phyloP scores from a whole-genome alignment of 2,113 vertebrate species.

The Tragelaphus strepsiceros region DNA sequence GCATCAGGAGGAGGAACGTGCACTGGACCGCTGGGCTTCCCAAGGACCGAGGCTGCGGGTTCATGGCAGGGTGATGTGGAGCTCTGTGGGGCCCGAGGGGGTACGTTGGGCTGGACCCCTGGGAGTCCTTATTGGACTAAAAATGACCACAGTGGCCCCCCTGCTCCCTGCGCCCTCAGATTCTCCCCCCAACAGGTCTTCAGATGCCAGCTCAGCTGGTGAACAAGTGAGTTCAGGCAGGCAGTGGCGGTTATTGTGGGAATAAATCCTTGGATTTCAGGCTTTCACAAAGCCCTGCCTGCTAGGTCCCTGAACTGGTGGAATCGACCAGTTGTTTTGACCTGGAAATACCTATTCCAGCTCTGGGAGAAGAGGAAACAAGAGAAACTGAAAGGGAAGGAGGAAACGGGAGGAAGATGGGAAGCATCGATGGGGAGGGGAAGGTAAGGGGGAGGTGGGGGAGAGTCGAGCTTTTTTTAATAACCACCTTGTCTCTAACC shows the following conservation, averaged over 20 bases:
- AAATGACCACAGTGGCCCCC: neutral
- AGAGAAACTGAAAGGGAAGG: neutral
- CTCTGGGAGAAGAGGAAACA: neutral
- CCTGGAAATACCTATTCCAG: neutral
- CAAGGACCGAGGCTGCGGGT: accelerated
- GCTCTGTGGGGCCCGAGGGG: accelerated
- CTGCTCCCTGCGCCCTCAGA: neutral
- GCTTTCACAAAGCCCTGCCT: neutral
- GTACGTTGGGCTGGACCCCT: neutral
- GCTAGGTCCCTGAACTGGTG: neutral
- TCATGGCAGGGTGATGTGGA: neutral
- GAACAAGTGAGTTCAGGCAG: neutral
- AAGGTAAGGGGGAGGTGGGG: accelerated
- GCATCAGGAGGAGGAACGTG: neutral
- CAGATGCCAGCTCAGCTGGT: neutral
- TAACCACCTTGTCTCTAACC: neutral
- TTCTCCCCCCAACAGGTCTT: neutral
- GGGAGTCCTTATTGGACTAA: neutral
- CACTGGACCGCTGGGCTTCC: accelerated
- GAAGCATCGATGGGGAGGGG: no score
- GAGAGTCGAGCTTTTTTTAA: neutral
- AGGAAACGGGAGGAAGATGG: neutral
- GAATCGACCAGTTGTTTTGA: neutral
- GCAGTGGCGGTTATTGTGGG: accelerated
- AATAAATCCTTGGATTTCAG: neutral